These are phyloP conservation scores for Heliconius cydno DNA, from an alignment of 2,888 invertebrate species.

Conservation along the genomic window DNA sequence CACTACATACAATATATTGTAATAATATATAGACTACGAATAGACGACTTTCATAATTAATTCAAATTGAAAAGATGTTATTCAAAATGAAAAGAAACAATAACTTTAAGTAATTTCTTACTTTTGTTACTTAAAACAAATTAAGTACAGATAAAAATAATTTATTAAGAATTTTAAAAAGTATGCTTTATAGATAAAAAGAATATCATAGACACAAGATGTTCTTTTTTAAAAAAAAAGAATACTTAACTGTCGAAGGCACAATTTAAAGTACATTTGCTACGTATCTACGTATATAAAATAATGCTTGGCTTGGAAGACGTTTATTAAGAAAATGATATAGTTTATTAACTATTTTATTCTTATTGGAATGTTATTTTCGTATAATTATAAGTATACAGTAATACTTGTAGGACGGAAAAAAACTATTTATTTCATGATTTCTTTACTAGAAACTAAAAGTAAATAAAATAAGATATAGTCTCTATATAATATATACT, in stretches of 20 bases:
- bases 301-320: slow-evolving; percentile 21
- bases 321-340: not conserved
- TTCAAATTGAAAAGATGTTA: slow-evolving; percentile 1
- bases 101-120: not conserved
- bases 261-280: not conserved
- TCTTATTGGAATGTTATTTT: slow-evolving; percentile 28
- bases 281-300: not conserved
- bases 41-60: slow-evolving; percentile 18
- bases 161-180: not conserved
- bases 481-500: not conserved
- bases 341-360: slow-evolving; percentile 26
- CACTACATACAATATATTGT: slow-evolving; percentile 26
- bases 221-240: slow-evolving; percentile 15
- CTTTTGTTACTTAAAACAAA: slow-evolving; percentile 7
- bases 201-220: not conserved
- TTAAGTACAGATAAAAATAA: slow-evolving; percentile 21
- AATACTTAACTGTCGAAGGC: slow-evolving; percentile 13
- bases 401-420: slow-evolving; percentile 78
- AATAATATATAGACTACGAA: slow-evolving; percentile 22
- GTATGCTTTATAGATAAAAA: not conserved
- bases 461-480: not conserved
- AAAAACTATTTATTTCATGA: slow-evolving; percentile 53
- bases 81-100: slow-evolving; percentile 5
- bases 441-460: not conserved
- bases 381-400: slow-evolving; percentile 52